These are phyloP conservation scores for Apodemia mormo DNA, from an alignment of 2,888 invertebrate species.

Conservation along the genomic window DNA sequence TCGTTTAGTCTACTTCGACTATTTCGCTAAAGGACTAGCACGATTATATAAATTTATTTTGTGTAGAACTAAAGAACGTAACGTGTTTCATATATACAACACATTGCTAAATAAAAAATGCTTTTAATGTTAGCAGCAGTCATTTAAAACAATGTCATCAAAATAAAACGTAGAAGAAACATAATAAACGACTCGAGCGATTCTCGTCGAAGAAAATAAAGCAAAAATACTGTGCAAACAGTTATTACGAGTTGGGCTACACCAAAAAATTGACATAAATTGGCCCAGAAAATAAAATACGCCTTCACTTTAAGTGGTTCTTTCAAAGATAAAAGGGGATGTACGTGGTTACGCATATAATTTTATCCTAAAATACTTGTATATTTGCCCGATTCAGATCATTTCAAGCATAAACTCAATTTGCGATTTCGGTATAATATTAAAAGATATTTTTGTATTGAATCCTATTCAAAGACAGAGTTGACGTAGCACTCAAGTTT, in stretches of 20 bases:
- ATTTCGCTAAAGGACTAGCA: too few relatives aligned
- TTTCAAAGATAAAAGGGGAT: slow-evolving; percentile 34
- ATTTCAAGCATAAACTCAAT: slow-evolving; percentile 19
- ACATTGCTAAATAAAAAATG: neutral
- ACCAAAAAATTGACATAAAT: slow-evolving; percentile 19
- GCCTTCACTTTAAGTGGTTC: slow-evolving; percentile 28
- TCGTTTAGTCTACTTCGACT: too few relatives aligned
- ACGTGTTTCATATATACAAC: too few relatives aligned
- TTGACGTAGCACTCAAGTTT: neutral
- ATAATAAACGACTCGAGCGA: neutral
- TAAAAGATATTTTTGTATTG: neutral
- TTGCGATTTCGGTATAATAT: neutral
- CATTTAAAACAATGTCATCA: neutral
- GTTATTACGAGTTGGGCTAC: slow-evolving; percentile 7
- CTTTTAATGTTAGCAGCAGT: neutral
- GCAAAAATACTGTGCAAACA: slow-evolving; percentile 9
- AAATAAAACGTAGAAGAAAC: neutral
- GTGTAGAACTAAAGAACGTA: too few relatives aligned
- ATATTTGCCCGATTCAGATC: slow-evolving; percentile 20
- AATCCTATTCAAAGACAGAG: neutral
- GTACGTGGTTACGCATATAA: slow-evolving; percentile 40
- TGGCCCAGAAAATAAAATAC: slow-evolving; percentile 18
- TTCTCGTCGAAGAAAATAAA: neutral
- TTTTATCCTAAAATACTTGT: slow-evolving; percentile 24
- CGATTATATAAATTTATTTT: too few relatives aligned